Base-by-base conservation (phyloP, 2,888 invertebrate species). In the Lithophane semibrunnea region DNA sequence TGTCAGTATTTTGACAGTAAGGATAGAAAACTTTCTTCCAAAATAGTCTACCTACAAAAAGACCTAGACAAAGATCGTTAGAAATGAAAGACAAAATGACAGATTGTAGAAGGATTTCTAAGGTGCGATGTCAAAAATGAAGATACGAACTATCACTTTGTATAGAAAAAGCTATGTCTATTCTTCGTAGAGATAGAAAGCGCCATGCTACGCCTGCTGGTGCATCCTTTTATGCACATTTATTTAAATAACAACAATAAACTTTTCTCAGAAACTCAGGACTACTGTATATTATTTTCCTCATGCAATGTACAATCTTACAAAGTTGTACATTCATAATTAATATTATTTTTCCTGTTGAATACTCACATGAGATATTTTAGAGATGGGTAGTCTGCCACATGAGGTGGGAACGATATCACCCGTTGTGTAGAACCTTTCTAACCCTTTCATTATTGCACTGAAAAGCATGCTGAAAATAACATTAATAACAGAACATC, bases 401-500 rank as follows among this genome's bases (percentile, higher is more conserved):
- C 95, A 94, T 0, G 97, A 91, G 0, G 94, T 92, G 0, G 97
- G 97, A 2, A 97, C 94, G 2, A 97, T 92, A 83, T 97, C 97
- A 1, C 97, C 97, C 3, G 97, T 97, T 12, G 97, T 96, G 91
- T 98, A 98, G 89, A 97, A 98, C 56, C 97, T 97, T 88, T 97
- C 97, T 80, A 98, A 94, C 0, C 97, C 97, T 42, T 96, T 94
- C 97, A 98, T 98, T 3, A 98, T 96, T 7, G 97, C 96, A 63
- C 96, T 97, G 91, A 98, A 98, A 69, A 98, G 89, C 90, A 97
- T 97, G 89, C 98, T 98, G 85, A 16, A 88, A 68, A 68, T 21
- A 21, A 54, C 9, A 24, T 29, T 5, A 9, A 67, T 67, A 47
- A 47, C 16, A 49, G 16, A 16, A 49, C 16, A 49, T 49, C 49